A percentile compares a stretch with the other conserved stretches of the same genome.
Conservation (phyloP, 1,140 invertebrate species). For the Aphis craccivora region DNA sequence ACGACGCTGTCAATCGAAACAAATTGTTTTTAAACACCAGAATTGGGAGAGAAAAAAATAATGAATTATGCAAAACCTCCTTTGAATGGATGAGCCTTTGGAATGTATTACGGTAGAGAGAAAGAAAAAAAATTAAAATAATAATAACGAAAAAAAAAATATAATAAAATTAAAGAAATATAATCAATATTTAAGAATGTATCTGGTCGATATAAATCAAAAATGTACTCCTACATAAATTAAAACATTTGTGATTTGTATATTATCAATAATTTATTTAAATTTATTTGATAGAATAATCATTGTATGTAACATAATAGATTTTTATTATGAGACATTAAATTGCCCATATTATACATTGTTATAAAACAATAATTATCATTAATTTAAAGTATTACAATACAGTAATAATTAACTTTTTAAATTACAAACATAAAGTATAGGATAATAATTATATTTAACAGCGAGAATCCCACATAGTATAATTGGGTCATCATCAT, state of each 20-base stretch:
- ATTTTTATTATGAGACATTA: conserved; percentile 42
- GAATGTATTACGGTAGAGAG: not conserved
- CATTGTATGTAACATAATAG: conserved; percentile 55
- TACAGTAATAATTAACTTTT: conserved; percentile 48
- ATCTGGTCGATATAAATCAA: not conserved
- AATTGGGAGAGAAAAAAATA: not conserved
- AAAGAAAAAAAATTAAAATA: conserved; percentile 29
- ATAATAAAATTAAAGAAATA: conserved; percentile 24
- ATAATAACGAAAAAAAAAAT: conserved; percentile 24
- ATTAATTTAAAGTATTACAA: conserved; percentile 39
- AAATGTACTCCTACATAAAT: conserved; percentile 47
- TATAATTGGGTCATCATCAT: conserved; percentile 24
- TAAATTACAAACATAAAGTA: conserved; percentile 46
- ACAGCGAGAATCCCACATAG: conserved; percentile 39
- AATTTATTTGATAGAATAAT: conserved; percentile 54
- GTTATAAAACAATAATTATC: conserved; percentile 36
- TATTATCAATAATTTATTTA: conserved; percentile 58
- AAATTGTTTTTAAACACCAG: not conserved
- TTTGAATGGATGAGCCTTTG: conserved; percentile 54
- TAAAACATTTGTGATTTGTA: conserved; percentile 49
- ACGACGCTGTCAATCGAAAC: not conserved
- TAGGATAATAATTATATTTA: conserved; percentile 44
- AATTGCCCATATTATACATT: conserved; percentile 47
- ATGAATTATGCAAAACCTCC: conserved; percentile 31
- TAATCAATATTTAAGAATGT: not conserved